Percentiles rank a stretch among this genome's conserved stretches.
Conservation (phyloP, 2,888 invertebrate species). For the Acheta domesticus region DNA sequence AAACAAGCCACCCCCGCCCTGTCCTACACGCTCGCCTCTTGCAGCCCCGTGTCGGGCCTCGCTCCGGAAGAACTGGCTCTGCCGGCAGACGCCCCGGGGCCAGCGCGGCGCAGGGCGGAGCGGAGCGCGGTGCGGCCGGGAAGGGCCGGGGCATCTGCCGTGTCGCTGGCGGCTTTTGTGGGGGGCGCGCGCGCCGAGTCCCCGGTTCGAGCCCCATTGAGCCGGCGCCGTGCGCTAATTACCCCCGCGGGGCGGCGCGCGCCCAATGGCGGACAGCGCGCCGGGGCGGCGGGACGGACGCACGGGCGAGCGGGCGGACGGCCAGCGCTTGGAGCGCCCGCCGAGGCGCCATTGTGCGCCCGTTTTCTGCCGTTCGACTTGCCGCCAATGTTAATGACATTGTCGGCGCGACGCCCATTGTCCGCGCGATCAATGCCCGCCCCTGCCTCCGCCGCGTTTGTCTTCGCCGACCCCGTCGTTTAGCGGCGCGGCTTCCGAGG, state of each 20-base stretch:
- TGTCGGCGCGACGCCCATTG: not conserved
- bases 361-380: not conserved
- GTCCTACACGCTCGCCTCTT: too few relatives aligned
- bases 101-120: too few relatives aligned
- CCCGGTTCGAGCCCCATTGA: conserved; percentile 3
- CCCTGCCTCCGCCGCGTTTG: not conserved
- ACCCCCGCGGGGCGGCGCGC: not conserved
- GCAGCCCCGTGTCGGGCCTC: too few relatives aligned
- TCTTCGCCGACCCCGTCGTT: not conserved
- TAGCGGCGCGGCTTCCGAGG: not conserved
- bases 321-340: not conserved
- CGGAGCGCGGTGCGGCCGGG: too few relatives aligned
- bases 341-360: not conserved
- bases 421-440: not conserved
- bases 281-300: not conserved
- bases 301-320: not conserved
- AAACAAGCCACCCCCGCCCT: too few relatives aligned
- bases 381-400: not conserved
- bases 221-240: not conserved
- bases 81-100: too few relatives aligned
- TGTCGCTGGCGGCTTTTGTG: conserved; percentile 1
- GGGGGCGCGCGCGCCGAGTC: not conserved
- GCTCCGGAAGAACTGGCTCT: too few relatives aligned
- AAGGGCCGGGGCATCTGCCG: not conserved
- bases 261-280: not conserved